Evolutionary conservation across 2,888 invertebrate species (phyloP).

Genomic region (Chrysopilus asiliformis): DNA sequence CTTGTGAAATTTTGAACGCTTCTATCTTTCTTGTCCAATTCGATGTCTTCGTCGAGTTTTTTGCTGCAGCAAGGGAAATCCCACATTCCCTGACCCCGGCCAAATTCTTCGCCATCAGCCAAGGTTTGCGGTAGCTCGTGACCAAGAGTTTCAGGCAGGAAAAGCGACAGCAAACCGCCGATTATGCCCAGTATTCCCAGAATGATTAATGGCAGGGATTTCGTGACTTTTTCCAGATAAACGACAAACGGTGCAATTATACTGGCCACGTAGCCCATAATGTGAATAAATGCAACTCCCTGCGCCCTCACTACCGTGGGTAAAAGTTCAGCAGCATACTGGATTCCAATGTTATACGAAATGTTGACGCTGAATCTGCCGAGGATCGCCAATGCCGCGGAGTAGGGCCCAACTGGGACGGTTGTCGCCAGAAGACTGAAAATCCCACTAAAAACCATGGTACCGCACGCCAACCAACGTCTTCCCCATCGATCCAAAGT

Average conservation of each 20-base stretch:
- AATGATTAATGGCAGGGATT: conserved; percentile 60
- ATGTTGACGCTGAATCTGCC: conserved; percentile 79
- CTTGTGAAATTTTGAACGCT: conserved; percentile 25
- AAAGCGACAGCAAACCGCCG: conserved; percentile 62
- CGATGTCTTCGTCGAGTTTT: conserved; percentile 36
- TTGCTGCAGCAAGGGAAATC: conserved; percentile 65
- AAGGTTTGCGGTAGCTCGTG: conserved; percentile 76
- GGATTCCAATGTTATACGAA: conserved; percentile 79
- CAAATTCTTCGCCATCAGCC: conserved; percentile 76
- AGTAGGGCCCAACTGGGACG: conserved; percentile 57
- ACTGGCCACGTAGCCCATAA: conserved; percentile 76
- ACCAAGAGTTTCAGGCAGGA: conserved; percentile 75
- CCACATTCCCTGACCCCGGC: conserved; percentile 64
- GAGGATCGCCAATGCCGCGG: conserved; percentile 64
- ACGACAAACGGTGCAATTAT: conserved; percentile 76
- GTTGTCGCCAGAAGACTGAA: conserved; percentile 66
- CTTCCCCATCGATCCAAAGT: conserved; percentile 64
- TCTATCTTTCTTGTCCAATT: conserved; percentile 19
- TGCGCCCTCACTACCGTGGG: conserved; percentile 81
- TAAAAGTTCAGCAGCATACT: conserved; percentile 75
- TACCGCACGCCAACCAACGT: conserved; percentile 71
- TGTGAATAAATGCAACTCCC: conserved; percentile 73
- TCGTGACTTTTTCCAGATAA: conserved; percentile 59
- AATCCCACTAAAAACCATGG: conserved; percentile 66
- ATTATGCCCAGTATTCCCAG: conserved; percentile 60